phyloP scores from a whole-genome alignment of 1,140 invertebrate species.

The Coelopa frigida region DNA sequence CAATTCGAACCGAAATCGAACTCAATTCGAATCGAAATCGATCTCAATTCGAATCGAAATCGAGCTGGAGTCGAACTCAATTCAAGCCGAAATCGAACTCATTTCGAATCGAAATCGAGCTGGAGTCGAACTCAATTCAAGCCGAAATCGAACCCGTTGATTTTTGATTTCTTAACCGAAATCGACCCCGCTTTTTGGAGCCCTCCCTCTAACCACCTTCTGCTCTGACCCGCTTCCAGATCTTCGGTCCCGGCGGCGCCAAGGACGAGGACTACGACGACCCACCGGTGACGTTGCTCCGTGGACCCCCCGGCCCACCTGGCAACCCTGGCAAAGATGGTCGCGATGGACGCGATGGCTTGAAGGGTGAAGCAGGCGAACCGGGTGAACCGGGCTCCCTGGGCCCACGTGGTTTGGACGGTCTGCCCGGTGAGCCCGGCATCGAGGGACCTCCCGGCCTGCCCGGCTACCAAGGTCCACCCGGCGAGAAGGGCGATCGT shows the following conservation, averaged over 20 bases:
- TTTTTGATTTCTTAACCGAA: too few species aligned
- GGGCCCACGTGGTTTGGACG: conserved; percentile 50
- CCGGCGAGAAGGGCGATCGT: conserved; percentile 83
- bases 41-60: too few species aligned
- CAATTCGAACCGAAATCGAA: too few species aligned
- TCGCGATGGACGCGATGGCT: conserved; percentile 50
- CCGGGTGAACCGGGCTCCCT: conserved; percentile 83
- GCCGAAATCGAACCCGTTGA: too few species aligned
- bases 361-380: conserved; percentile 61
- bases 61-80: too few species aligned
- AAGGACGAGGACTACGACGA: conserved; percentile 44
- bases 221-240: too few species aligned
- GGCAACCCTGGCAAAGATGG: conserved; percentile 57
- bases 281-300: conserved; percentile 37
- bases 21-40: too few species aligned
- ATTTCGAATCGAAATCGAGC: too few species aligned
- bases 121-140: too few species aligned
- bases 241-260: conserved; percentile 41
- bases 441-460: conserved; percentile 52
- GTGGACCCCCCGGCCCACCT: conserved; percentile 52
- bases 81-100: too few species aligned
- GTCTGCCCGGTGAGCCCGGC: conserved; percentile 41
- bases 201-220: too few species aligned
- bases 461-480: conserved; percentile 73
- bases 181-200: too few species aligned